These are phyloP conservation scores for Eupeodes luniger DNA, from an alignment of 2,888 invertebrate genomes.

Conservation along the genomic window DNA sequence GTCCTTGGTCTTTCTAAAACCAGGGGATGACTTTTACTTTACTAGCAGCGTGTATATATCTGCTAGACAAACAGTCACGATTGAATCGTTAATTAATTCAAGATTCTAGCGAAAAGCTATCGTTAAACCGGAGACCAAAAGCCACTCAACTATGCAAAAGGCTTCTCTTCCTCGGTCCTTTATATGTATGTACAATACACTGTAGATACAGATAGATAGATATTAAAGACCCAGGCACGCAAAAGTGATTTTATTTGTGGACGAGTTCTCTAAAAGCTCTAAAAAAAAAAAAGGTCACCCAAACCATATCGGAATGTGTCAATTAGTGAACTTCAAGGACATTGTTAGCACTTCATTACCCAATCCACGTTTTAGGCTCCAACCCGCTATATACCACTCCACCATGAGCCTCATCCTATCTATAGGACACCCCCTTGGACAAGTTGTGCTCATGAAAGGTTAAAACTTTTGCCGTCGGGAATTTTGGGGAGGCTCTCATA, in stretches of 20 bases:
- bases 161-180: constrained; percentile 24
- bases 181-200: neutral
- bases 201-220: neutral
- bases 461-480: constrained; percentile 46
- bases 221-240: constrained; percentile 29
- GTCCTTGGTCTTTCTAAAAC: constrained; percentile 18
- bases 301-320: constrained; percentile 72
- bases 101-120: constrained; percentile 61
- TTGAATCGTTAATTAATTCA: constrained; percentile 73
- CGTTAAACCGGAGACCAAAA: constrained; percentile 64
- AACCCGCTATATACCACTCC: neutral
- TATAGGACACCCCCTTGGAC: neutral
- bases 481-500: constrained; percentile 35
- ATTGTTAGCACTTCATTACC: constrained; percentile 76
- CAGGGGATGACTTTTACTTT: neutral
- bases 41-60: neutral
- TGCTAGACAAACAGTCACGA: constrained; percentile 64
- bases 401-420: neutral
- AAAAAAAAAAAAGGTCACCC: constrained; percentile 62
- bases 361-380: constrained; percentile 25
- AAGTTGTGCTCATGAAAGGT: constrained; percentile 13
- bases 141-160: constrained; percentile 67
- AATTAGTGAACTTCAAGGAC: constrained; percentile 74
- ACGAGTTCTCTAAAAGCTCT: neutral
- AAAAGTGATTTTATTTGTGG: constrained; percentile 56